Conservation (phyloP, 2,797 vertebrate genomes). For the Masticophis lateralis region DNA sequence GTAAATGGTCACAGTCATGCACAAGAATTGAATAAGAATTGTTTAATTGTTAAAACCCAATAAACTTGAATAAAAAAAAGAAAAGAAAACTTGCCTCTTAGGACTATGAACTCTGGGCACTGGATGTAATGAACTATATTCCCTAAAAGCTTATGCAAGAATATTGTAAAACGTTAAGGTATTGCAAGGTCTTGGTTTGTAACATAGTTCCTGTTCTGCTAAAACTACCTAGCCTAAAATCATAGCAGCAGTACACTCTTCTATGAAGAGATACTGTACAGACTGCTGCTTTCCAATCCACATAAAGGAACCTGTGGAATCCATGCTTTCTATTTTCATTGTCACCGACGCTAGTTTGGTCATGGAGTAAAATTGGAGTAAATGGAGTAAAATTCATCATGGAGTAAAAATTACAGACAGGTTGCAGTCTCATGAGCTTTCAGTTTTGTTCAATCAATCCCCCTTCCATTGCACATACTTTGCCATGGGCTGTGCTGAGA, state of each 20-base stretch:
- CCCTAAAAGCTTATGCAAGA: not conserved
- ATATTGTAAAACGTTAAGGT: not conserved
- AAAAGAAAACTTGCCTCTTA: not conserved
- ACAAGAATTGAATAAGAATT: no score
- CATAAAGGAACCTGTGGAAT: not conserved
- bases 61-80: no score
- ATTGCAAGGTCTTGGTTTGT: not conserved
- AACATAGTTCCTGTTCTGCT: not conserved
- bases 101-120: not conserved
- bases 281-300: not conserved
- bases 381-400: no score
- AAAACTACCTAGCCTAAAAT: not conserved
- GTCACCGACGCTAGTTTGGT: slow-evolving; percentile 37
- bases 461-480: not conserved
- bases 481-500: not conserved
- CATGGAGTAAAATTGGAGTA: not conserved
- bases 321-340: slow-evolving; percentile 15
- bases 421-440: not conserved
- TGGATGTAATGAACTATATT: not conserved
- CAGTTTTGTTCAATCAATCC: not conserved
- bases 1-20: no score
- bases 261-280: not conserved
- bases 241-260: not conserved
- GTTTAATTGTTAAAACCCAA: no score
- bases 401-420: not conserved